These are phyloP conservation scores for Drosophila punjabiensis DNA, from an alignment of 1,140 invertebrate species.

Conservation along the genomic window DNA sequence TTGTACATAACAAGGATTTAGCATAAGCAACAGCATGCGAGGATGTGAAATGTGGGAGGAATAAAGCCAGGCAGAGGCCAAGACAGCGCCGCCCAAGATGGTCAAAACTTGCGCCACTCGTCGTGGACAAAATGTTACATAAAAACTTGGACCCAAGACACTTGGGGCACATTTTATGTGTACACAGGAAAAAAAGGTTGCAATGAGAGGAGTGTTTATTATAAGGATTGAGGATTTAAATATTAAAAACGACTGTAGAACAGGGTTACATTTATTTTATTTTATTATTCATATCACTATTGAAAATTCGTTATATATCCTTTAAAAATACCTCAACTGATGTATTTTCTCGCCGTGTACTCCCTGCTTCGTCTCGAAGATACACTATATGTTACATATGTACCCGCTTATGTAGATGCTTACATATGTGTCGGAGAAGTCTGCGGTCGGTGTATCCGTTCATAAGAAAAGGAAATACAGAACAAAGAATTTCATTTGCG, in stretches of 20 bases:
- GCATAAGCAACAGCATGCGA: conserved; percentile 68
- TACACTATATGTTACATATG: conserved; percentile 13
- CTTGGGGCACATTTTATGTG: conserved; percentile 47
- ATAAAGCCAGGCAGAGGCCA: conserved; percentile 38
- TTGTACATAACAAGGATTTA: conserved; percentile 83
- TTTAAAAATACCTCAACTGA: too few relatives aligned
- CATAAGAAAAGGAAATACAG: conserved; percentile 64
- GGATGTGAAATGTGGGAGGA: conserved; percentile 22
- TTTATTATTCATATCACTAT: too few relatives aligned
- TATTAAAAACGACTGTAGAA: neutral
- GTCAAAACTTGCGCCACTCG: conserved; percentile 48
- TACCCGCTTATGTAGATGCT: conserved; percentile 6
- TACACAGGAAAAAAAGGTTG: neutral
- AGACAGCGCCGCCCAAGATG: conserved; percentile 31
- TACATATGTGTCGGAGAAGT: conserved; percentile 26
- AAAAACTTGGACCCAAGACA: conserved; percentile 61
- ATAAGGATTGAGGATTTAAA: too few relatives aligned
- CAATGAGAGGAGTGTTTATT: neutral
- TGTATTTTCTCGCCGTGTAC: conserved; percentile 1
- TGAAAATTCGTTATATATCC: neutral
- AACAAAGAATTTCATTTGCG: conserved; percentile 79
- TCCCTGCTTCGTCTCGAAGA: neutral
- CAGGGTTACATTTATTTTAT: neutral
- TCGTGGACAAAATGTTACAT: conserved; percentile 61
- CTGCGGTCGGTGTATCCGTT: conserved; percentile 66